These are phyloP conservation scores for Henricia sp. DNA, from an alignment of 53 echinoderm and acorn worm species.

Conservation along the genomic window DNA sequence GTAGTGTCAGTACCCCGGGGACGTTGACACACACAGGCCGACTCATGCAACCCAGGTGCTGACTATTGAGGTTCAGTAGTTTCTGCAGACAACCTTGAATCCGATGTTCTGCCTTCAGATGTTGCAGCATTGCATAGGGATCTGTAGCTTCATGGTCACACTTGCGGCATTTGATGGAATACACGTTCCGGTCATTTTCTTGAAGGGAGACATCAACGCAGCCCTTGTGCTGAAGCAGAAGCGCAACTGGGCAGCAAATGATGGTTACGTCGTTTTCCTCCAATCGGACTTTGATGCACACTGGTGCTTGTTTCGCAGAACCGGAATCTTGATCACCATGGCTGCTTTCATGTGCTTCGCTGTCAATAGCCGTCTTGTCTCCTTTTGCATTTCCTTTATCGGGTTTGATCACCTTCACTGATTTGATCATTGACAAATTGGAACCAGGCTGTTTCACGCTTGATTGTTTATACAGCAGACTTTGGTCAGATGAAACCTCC, in stretches of 20 bases:
- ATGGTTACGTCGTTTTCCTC: conserved; percentile 32
- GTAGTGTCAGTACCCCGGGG: conserved; percentile 43
- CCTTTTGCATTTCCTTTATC: neutral
- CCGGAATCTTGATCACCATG: neutral
- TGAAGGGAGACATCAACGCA: conserved; percentile 15
- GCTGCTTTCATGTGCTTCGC: neutral
- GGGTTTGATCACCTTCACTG: neutral
- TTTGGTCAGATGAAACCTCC: neutral
- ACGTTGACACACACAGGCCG: conserved; percentile 51
- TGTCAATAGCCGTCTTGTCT: neutral
- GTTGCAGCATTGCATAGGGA: conserved; percentile 44
- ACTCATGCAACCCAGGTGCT: conserved; percentile 50
- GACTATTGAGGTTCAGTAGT: conserved; percentile 56
- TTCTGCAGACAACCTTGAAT: conserved; percentile 35
- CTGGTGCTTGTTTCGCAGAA: neutral
- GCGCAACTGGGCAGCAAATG: conserved; percentile 57
- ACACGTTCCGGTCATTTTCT: neutral
- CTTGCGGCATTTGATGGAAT: conserved; percentile 59
- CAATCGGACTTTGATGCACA: conserved; percentile 34
- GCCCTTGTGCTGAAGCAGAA: conserved; percentile 50
- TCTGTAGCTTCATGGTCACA: conserved; percentile 41
- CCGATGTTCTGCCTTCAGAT: conserved; percentile 38
- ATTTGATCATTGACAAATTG: neutral
- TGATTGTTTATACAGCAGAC: conserved; percentile 14
- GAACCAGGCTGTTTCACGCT: conserved; percentile 1